Base-by-base conservation (phyloP, 1,140 invertebrate genomes). In the Heterodera carotae region DNA sequence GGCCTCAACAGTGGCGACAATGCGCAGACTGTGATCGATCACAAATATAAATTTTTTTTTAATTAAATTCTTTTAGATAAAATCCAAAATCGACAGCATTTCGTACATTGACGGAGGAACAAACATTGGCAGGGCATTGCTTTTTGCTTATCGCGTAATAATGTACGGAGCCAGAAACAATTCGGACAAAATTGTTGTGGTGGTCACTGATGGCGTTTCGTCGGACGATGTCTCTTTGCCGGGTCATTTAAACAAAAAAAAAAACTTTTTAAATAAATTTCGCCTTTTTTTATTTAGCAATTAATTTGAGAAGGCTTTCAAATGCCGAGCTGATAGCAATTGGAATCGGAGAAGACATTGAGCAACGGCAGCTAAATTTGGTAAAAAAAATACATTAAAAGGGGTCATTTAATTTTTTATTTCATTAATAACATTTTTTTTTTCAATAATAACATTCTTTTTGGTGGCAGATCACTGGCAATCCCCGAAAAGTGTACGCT, bases 131-230 rank as follows among this genome's bases (percentile, higher is more conserved):
- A 69, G 79, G 39, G 86, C 86, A 12, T 70, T 86, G 33, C 79
- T 80, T 36, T 81, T 85, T 25, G 76, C 86, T 15, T 81, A 84
- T 43, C 81, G 79, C 39, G 48, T 22, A 22, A 18, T 53, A 53
- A 83, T 79, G 36, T 85, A 87, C 56, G 77, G 83, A 27, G 80
- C 84, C 22, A 27, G 85, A 43, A 80, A 81, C 2, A 86, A 86
- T 48, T 59, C 72, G 10, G 79, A 86, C 56, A 85, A 83, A 74
- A 84, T 86, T 18, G 86, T 83, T 12, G 76, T 86, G 31, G 85
- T 87, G 27, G 78, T 86, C 36, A 86, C 85, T 12, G 85, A 86
- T 75, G 85, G 86, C 53, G 85, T 86, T 68, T 86, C 84, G n/a
- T 84, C 87, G 71, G 84, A 85, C 62, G 83, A 86, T 43, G 85